These are phyloP conservation scores for Donacobius atricapilla DNA, from an alignment of 2,113 vertebrate species.

Conservation along the genomic window DNA sequence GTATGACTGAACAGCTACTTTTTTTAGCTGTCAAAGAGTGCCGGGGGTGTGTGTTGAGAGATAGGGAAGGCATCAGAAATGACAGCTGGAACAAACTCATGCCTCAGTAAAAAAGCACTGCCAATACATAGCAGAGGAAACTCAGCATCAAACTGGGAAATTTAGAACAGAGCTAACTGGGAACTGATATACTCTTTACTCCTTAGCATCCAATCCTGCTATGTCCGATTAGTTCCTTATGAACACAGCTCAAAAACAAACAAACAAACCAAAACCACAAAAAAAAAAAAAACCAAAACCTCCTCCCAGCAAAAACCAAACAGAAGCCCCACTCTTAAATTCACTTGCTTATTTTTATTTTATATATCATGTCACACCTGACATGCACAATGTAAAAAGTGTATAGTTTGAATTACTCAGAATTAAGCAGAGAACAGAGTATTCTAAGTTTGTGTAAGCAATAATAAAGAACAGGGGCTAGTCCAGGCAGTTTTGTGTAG, in stretches of 20 bases:
- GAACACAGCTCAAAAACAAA: not conserved
- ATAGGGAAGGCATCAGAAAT: not conserved
- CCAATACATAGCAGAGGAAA: not conserved
- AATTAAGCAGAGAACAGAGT: not conserved
- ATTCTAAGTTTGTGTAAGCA: not conserved
- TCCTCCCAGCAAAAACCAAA: too few species aligned
- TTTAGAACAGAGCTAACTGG: not conserved
- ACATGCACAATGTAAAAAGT: not conserved
- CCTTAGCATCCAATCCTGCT: not conserved
- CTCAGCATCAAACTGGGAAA: not conserved
- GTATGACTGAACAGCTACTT: not conserved
- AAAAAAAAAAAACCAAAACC: not conserved
- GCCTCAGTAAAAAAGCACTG: not conserved
- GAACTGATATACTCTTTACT: not conserved
- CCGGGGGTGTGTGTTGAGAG: not conserved
- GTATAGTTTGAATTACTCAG: not conserved
- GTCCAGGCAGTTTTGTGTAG: not conserved
- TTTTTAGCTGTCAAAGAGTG: not conserved
- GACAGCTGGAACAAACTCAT: not conserved
- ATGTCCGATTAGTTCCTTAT: not conserved
- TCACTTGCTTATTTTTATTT: not conserved
- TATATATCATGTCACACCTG: not conserved
- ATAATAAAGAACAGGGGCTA: not conserved
- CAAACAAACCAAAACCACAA: not conserved
- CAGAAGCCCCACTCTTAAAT: not conserved